Conservation (phyloP, 2,888 invertebrate species). For the Ochlodes sylvanus region DNA sequence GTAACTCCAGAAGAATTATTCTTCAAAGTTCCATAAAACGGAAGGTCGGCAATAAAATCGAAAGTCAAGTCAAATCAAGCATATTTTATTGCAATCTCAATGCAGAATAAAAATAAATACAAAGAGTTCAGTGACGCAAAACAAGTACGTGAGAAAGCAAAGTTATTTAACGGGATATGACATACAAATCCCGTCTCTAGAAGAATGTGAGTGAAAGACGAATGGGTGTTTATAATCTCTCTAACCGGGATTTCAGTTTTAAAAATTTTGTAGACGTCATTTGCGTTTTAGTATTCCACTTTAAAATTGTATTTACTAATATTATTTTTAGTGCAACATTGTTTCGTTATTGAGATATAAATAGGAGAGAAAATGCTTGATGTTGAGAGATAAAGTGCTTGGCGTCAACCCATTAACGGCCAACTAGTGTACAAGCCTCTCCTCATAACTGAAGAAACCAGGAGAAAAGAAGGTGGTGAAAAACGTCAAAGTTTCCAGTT, state of each 20-base stretch:
- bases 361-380: no score
- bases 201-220: constrained; percentile 8
- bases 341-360: no score
- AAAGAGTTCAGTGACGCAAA: constrained; percentile 4
- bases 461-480: no score
- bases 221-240: not conserved
- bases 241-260: not conserved
- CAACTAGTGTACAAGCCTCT: no score
- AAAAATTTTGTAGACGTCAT: constrained; percentile 5
- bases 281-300: constrained; percentile 5
- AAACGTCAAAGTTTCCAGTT: no score
- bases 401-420: no score
- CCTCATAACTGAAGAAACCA: no score
- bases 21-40: not conserved
- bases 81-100: no score
- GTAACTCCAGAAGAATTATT: no score
- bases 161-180: not conserved
- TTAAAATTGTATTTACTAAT: not conserved
- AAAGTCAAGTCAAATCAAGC: not conserved
- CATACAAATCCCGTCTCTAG: not conserved
- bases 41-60: not conserved
- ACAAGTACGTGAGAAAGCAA: constrained; percentile 7
- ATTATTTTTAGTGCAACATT: not conserved
- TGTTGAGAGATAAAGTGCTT: no score
- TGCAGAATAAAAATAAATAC: not conserved